Evolutionary conservation across 2,888 invertebrate genomes (phyloP).

Genomic region (Anagyrus pseudococci): DNA sequence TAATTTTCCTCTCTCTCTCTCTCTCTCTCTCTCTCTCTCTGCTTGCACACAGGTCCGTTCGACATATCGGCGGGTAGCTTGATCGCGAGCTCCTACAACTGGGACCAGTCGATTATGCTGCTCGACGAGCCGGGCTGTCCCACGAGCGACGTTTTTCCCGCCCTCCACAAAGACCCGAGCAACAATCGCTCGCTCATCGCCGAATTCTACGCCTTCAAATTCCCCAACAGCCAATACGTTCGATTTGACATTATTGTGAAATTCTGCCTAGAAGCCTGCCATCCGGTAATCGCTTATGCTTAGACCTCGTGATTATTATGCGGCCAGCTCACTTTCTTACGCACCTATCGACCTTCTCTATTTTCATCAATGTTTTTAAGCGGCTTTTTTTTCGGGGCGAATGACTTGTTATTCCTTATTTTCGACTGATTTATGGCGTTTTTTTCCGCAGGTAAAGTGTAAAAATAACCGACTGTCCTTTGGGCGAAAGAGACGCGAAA

Average conservation of each 20-base stretch:
- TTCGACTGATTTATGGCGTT: too few relatives aligned
- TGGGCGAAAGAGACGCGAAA: background rate
- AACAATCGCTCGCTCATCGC: slow-evolving; percentile 64
- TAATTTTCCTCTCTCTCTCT: too few relatives aligned
- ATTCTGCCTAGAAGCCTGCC: slow-evolving; percentile 78
- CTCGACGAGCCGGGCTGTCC: slow-evolving; percentile 84
- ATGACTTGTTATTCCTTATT: background rate
- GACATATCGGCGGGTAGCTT: slow-evolving; percentile 81
- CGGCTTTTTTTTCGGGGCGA: background rate
- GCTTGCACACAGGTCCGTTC: slow-evolving; percentile 58
- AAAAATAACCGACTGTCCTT: too few relatives aligned
- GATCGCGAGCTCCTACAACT: slow-evolving; percentile 78
- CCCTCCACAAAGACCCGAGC: slow-evolving; percentile 58
- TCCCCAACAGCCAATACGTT: slow-evolving; percentile 82
- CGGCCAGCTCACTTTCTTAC: too few relatives aligned
- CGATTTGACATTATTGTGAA: slow-evolving; percentile 83
- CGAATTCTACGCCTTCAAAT: slow-evolving; percentile 85
- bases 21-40: too few relatives aligned
- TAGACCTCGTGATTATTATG: too few relatives aligned
- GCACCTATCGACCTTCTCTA: too few relatives aligned
- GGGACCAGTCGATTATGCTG: slow-evolving; percentile 76
- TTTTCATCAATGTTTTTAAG: too few relatives aligned
- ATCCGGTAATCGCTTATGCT: slow-evolving; percentile 63
- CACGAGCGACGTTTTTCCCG: slow-evolving; percentile 72
- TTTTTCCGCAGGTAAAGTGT: too few relatives aligned